Base-by-base conservation (phyloP, 2,888 invertebrate genomes). In the Scaeva pyrastri region DNA sequence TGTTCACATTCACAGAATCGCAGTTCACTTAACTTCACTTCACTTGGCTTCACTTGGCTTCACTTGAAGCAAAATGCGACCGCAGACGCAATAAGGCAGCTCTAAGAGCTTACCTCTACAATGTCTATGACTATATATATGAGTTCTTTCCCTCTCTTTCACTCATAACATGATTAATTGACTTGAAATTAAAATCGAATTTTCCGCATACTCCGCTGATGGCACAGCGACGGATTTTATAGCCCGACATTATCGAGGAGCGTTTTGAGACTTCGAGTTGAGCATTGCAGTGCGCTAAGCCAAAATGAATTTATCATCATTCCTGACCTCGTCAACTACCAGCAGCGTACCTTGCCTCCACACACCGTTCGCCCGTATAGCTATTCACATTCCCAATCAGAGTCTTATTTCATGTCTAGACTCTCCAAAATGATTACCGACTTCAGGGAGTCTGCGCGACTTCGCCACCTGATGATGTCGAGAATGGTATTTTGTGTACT, bases 241-340 rank as follows among this genome's bases (percentile, higher is more conserved):
- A 52, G 66, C 58, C 60, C 26, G 56, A 26, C 43, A 74, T 74
- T 50, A 58, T 36, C 66, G 14, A 62, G 41, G 16, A 56, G 56
- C 56, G 16, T 56, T 56, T 16, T 31, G 5, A 7, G n/a, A n/a
- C 26, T 26, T 31, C 26, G 56, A 56, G 31, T 5, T 31, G 31
- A 31, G 31, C 31, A 31, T 19, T n/a, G 36, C 31, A 14, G 19
- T 11, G 23, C 12, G 31, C 45, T 19, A 8, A 12, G 14, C 39
- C 23, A 60, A 72, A 60, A 72, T 64, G 16, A 64, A 26, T 71
- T n/a, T 56, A 82, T 66, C 56, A 71, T 72, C 60, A 77, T 76
- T 68, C 60, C 79, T 84, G 83, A 79, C 83, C 83, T 84, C 79
- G 83, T 79, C 83, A 84, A 75, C 71, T 70, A 2, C 31, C 31